Evolutionary conservation across 1,140 invertebrate genomes (phyloP).

Genomic region (Trypoxylus dichotomus): DNA sequence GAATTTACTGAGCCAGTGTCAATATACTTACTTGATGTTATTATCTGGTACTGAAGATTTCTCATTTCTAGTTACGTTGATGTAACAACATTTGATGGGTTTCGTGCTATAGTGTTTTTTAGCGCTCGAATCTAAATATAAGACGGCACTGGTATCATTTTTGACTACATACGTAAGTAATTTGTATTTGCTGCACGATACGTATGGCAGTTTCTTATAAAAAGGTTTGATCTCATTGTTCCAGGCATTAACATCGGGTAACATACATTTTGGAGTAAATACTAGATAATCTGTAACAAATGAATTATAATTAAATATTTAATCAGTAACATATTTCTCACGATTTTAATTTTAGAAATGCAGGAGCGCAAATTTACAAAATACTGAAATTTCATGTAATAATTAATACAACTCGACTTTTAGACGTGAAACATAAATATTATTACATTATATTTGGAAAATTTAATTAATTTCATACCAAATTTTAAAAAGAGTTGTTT

Average conservation of each 20-base stretch:
- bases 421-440: too few relatives aligned
- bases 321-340: too few relatives aligned
- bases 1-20: too few relatives aligned
- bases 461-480: too few relatives aligned
- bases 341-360: too few relatives aligned
- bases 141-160: constrained; percentile 38
- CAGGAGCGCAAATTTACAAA: too few relatives aligned
- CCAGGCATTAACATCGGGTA: constrained; percentile 42
- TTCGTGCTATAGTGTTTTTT: constrained; percentile 38
- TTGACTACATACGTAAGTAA: constrained; percentile 46
- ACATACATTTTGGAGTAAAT: constrained; percentile 41
- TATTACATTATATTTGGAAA: too few relatives aligned
- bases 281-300: constrained; percentile 37
- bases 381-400: too few relatives aligned
- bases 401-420: too few relatives aligned
- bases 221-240: constrained; percentile 41
- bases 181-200: constrained; percentile 56
- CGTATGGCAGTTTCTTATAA: constrained; percentile 40
- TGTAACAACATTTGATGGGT: constrained; percentile 37
- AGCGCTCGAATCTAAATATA: constrained; percentile 41
- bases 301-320: not conserved
- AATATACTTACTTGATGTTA: constrained; percentile 20
- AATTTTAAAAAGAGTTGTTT: too few relatives aligned
- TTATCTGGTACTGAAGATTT: not conserved
- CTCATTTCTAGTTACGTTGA: constrained; percentile 27